Evolutionary conservation across 2,113 vertebrate species (phyloP), one percentile per base, ranked within the genome.

Genomic region (Gambusia affinis): DNA sequence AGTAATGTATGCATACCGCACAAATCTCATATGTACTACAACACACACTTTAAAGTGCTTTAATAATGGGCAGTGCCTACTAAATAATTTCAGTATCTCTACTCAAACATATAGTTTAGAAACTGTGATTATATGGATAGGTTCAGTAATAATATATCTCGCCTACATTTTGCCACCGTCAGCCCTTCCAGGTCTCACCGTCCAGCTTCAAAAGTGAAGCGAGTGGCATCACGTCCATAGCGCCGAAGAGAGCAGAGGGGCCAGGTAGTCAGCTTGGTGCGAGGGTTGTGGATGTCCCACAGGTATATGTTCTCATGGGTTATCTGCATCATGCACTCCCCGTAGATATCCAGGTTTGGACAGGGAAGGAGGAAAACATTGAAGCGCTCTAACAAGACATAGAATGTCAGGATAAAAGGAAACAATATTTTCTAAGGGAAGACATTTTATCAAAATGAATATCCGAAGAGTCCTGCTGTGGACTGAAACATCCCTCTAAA

Each of bases 241-340:
- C 98, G 96, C 35, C 97, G 95, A 83, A 99, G 82, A 0, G 97
- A 97, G 89, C 96, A 97, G 73, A 99, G 96, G 0, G 98, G 98
- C 98, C 98, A 99, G 24, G 97, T 97, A 78, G 98, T 91, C 82
- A 99, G 95, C 89, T 97, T 98, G 85, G 95, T 92, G 33, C 97
- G 96, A 1, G 97, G 96, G 90, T 98, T 98, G 94, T 95, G 97
- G 24, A 90, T 93, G 89, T 99, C 98, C 98, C 98, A 99, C 92
- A 99, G 96, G 95, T 99, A 98, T 93, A 99, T 98, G 92, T 99
- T 97, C 88, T 99, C 97, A 0, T 97, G 96, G 47, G 98, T 98
- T 87, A 99, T 96, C 95, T 99, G 98, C 95, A 99, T 95, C 94
- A 96, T 97, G 88, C 97, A 97, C 89, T 98, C 97, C 0, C 98